Evolutionary conservation across 2,888 invertebrate genomes (phyloP), one percentile per base, ranked within the genome.

Genomic region (Physocephala rufipes): DNA sequence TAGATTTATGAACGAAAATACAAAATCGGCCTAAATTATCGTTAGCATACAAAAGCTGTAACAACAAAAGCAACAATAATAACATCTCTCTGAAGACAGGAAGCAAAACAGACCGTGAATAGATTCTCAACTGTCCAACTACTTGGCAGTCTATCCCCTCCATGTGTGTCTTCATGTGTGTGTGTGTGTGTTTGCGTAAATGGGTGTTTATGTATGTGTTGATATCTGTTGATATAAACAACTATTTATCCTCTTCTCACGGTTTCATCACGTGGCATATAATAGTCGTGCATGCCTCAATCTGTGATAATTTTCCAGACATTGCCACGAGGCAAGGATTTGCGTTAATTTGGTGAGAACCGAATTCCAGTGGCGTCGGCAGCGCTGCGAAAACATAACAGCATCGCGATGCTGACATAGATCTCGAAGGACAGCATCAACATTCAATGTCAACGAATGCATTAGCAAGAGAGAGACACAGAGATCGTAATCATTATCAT

Each of bases 281-380:
- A 69, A 71, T 71, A 9, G 5, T 36, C 36, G 36, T 36, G 36
- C 36, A 71, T 71, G 73, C 70, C 67, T 70, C 71, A 74, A 74
- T 71, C 71, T 74, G 70, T 71, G 67, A 70, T 71, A 70, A 74
- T 71, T 51, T 67, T 28, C 47, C 73, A 72, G 67, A 47, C 67
- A 49, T 2, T 16, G 59, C 67, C 47, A 28, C 28, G 30, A 47
- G 67, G 59, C 59, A 61, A 61, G 62, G 15, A 58, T 30, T 19
- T 68, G 55, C 19, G 62, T 21, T 61, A 30, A 36, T 68, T 62
- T 51, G 30, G 61, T 36, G 68, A 51, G 51, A 21, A 62, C 51
- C 51, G 21, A 36, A 19, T 62, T 55, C 55, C 63, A n/a, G 43
- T 53, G 59, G 68, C 68, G 51, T 49, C 47, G 47, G 16, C 61